Evolutionary conservation across 2,113 vertebrate genomes (phyloP).

Genomic region (Gavialis gangeticus): DNA sequence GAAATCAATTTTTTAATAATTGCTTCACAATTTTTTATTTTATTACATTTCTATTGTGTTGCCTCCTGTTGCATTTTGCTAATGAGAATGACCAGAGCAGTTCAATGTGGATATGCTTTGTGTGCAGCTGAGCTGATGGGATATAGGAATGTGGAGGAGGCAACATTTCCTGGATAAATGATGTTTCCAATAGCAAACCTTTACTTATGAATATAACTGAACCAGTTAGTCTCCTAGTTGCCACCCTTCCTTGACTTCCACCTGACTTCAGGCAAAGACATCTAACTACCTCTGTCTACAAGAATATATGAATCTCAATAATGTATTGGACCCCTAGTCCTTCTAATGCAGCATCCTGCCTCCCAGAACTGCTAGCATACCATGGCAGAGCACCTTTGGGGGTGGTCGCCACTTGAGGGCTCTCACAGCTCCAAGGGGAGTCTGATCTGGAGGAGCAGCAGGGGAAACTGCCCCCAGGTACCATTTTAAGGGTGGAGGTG

Average conservation of each 20-base stretch:
- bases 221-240: too few species aligned
- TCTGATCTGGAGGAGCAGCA: too few species aligned
- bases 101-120: not conserved
- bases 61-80: not conserved
- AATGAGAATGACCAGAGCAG: not conserved
- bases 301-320: rapidly evolving
- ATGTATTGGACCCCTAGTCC: not conserved
- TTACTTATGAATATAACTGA: not conserved
- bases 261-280: too few species aligned
- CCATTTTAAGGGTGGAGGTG: too few species aligned
- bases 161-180: not conserved
- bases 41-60: not conserved
- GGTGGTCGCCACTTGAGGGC: too few species aligned
- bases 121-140: not conserved
- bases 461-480: too few species aligned
- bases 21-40: not conserved
- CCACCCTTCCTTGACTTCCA: too few species aligned
- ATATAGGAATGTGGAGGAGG: not conserved
- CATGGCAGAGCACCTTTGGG: too few species aligned
- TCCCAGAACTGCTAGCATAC: too few species aligned
- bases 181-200: not conserved
- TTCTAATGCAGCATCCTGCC: too few species aligned
- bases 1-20: not conserved
- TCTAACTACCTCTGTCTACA: not conserved
- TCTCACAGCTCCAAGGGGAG: too few species aligned